Evolutionary conservation across 2,113 vertebrate genomes (phyloP), one percentile per base, ranked within the genome.

Genomic region (Australoheros scitulus): DNA sequence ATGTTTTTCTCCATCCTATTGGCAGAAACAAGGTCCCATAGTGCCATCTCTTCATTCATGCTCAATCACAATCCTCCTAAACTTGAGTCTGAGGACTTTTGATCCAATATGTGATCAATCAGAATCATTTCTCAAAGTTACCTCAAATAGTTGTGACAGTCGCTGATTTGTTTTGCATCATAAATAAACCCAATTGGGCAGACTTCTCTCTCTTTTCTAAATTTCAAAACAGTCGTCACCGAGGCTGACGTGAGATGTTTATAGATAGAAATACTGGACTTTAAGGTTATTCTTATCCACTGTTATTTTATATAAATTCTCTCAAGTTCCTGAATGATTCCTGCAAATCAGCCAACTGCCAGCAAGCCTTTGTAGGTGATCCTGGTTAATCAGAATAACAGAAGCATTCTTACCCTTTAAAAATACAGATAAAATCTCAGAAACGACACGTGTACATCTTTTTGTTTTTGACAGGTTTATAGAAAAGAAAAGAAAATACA

Each of bases 401-500:
- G 65, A 72, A 3, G n/a, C 5, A 3, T 43, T 43, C 41, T 5
- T 9, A 38, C 36, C 11, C 41, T 13, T 14, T 43, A 43, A 47
- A 47, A 47, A 47, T 47, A 47, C 13, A 43, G 3, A 8, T 24
- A 50, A 47, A 36, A 10, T 22, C 18, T 77, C 34, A 87, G n/a
- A 70, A 63, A 74, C 7, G 80, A 80, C 52, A 88, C 76, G 8
- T 29, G 56, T 6, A 56, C 47, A 50, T 61, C 2, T 3, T 11
- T 58, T 81, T 68, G 65, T 61, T 90, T 91, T 85, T 79, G 60
- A 58, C 29, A 80, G 59, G 32, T 92, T 92, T 91, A 93, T 89
- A 80, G 77, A 87, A 86, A 81, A 79, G 76, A 87, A 80, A 80
- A 64, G 22, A 83, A 89, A 86, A 79, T 82, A 82, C 60, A 68